Conservation (phyloP, 1,140 invertebrate genomes). For the Lepidurus couesii region DNA sequence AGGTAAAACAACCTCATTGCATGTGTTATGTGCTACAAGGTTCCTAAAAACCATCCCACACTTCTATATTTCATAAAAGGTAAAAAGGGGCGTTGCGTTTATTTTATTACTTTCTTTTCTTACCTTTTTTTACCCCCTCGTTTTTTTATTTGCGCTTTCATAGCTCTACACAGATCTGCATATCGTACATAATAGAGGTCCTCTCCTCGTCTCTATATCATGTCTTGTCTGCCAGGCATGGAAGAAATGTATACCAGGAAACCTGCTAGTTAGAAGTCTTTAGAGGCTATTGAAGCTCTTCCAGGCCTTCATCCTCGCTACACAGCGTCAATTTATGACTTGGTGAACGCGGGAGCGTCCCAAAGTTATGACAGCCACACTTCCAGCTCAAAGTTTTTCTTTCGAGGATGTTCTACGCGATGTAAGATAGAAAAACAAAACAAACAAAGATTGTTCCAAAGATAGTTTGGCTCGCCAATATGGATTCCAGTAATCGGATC, state of each 20-base stretch:
- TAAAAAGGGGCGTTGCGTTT: constrained; percentile 5
- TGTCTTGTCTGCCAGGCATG: neutral
- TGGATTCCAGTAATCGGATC: neutral
- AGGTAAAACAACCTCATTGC: constrained; percentile 19
- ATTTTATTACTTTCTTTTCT: constrained; percentile 6
- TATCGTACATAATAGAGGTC: constrained; percentile 14
- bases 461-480: neutral
- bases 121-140: neutral
- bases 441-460: neutral
- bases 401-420: neutral
- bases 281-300: constrained; percentile 19
- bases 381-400: neutral
- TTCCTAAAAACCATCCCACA: constrained; percentile 14
- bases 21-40: neutral
- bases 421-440: neutral
- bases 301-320: neutral
- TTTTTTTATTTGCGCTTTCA: neutral
- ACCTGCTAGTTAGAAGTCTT: constrained; percentile 22
- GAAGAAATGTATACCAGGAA: neutral
- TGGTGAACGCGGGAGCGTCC: constrained; percentile 15
- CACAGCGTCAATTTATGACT: constrained; percentile 22
- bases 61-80: neutral
- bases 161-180: neutral
- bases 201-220: constrained; percentile 19
- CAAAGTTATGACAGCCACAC: constrained; percentile 14